Conservation (phyloP, 2,888 invertebrate species). For the Odontothrips loti region DNA sequence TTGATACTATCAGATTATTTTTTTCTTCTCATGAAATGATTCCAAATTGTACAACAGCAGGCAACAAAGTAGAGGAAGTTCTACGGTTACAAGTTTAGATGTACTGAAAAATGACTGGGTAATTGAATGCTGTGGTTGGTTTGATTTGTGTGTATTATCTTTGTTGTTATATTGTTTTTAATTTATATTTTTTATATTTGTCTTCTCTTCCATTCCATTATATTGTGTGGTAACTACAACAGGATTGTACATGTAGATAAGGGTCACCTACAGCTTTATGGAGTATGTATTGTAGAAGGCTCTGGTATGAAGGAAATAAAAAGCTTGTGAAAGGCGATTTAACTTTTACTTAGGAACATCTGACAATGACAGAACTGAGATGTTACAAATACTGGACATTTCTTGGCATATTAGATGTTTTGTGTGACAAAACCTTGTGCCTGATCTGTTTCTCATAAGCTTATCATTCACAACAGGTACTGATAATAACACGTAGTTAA, state of each 20-base stretch:
- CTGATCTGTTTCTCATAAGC: background rate
- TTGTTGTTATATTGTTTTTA: too few species aligned
- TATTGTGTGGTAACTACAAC: background rate
- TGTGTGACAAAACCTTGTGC: background rate
- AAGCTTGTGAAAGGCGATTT: too few species aligned
- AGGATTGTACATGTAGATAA: background rate
- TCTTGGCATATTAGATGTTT: too few species aligned
- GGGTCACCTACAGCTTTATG: background rate
- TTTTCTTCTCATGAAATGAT: background rate
- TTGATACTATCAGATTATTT: background rate
- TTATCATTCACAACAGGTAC: background rate
- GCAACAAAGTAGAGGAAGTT: too few species aligned
- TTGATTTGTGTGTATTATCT: too few species aligned
- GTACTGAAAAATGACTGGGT: too few species aligned
- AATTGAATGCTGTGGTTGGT: too few species aligned
- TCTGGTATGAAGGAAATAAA: too few species aligned
- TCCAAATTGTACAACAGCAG: background rate
- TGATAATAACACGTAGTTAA: background rate
- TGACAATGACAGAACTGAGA: background rate
- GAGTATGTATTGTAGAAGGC: background rate
- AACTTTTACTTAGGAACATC: background rate
- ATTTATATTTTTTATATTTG: background rate
- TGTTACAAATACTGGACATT: background rate
- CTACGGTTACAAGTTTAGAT: too few species aligned
- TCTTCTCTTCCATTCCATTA: background rate